A percentile compares a stretch with the other conserved stretches of the same genome.
phyloP scores from a whole-genome alignment of 2,797 vertebrate genomes.

The Karalla daura region DNA sequence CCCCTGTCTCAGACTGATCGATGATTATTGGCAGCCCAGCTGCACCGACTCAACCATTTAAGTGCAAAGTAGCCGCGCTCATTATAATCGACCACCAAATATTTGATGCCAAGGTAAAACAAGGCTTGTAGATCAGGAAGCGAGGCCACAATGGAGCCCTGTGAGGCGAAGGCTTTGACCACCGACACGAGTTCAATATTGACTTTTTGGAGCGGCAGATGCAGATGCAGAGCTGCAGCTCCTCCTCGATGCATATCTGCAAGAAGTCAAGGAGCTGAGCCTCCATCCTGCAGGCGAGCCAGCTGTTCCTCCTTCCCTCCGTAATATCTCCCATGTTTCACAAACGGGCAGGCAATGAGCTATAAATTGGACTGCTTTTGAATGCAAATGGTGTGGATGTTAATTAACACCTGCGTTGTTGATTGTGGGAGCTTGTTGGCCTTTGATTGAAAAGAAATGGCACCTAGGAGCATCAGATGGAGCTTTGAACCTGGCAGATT shows the following conservation, averaged over 20 bases:
- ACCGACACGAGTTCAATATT: slow-evolving; percentile 80
- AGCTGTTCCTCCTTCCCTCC: no score
- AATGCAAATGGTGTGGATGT: slow-evolving; percentile 81
- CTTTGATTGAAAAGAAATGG: slow-evolving; percentile 85
- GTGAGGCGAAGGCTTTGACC: slow-evolving; percentile 65
- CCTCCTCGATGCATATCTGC: neutral
- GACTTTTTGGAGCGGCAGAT: slow-evolving; percentile 57
- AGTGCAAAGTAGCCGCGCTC: slow-evolving; percentile 73
- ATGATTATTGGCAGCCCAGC: slow-evolving; percentile 68
- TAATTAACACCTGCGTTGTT: slow-evolving; percentile 88
- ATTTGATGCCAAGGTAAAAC: slow-evolving; percentile 78
- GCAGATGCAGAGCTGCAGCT: slow-evolving; percentile 3
- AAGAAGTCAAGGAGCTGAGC: slow-evolving; percentile 5
- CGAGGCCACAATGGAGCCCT: slow-evolving; percentile 48
- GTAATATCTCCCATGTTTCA: no score
- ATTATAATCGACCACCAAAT: slow-evolving; percentile 78
- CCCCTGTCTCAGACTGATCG: slow-evolving; percentile 46
- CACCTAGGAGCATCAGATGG: slow-evolving; percentile 76
- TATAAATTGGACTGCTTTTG: slow-evolving; percentile 80
- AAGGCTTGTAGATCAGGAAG: slow-evolving; percentile 63
- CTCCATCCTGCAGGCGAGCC: no score
- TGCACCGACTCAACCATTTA: slow-evolving; percentile 60
- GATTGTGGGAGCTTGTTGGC: slow-evolving; percentile 78
- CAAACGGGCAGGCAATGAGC: slow-evolving; percentile 78
- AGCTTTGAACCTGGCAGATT: slow-evolving; percentile 78